Conservation (phyloP, 2,888 invertebrate species). For the Lumbricus terrestris region DNA sequence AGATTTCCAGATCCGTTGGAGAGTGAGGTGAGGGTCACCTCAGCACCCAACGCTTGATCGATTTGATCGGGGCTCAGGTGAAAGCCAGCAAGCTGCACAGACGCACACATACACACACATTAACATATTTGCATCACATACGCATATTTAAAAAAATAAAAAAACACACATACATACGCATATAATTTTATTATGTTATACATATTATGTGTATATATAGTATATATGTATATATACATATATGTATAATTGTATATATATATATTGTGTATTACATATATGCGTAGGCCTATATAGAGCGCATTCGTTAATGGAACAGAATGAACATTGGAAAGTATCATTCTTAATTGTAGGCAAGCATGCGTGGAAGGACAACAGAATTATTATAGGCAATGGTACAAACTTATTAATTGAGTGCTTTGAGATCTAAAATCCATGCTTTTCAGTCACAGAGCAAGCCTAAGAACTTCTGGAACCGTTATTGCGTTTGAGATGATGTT, state of each 20-base stretch:
- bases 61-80: neutral
- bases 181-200: too few relatives aligned
- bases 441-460: neutral
- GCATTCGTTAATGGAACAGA: too few relatives aligned
- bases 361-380: neutral
- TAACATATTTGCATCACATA: too few relatives aligned
- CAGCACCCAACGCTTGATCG: neutral
- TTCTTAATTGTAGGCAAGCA: too few relatives aligned
- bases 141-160: too few relatives aligned
- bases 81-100: neutral
- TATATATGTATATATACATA: too few relatives aligned
- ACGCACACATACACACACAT: neutral
- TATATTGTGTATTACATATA: too few relatives aligned
- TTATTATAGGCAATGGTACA: neutral
- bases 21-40: neutral
- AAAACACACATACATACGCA: too few relatives aligned
- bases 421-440: neutral
- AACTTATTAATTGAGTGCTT: neutral
- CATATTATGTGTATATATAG: too few relatives aligned
- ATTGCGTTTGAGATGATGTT: neutral
- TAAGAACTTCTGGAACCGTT: neutral
- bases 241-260: too few relatives aligned
- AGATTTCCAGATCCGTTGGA: neutral
- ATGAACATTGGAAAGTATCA: too few relatives aligned
- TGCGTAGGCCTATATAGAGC: too few relatives aligned